Evolutionary conservation across 2,113 vertebrate species (phyloP).

Genomic region (Catharus fuscescens): DNA sequence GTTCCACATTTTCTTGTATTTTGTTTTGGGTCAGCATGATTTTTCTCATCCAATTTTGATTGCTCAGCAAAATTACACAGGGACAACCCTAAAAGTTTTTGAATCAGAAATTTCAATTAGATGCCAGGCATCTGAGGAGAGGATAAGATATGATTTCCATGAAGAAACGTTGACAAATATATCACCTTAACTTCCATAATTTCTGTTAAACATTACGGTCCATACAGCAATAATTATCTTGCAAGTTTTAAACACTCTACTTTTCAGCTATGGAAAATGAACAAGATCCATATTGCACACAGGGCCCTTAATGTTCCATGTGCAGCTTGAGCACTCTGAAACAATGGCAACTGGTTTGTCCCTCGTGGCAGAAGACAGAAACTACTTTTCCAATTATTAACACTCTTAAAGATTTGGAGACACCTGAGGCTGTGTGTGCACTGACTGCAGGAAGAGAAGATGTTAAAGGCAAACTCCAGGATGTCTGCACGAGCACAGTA

Average conservation of each 20-base stretch:
- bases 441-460: neutral
- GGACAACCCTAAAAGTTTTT: neutral
- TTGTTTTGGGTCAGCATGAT: neutral
- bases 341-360: neutral
- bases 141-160: neutral
- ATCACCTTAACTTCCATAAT: neutral
- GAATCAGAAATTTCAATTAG: neutral
- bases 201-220: neutral
- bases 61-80: neutral
- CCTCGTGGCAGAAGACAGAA: neutral
- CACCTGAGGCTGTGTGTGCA: neutral
- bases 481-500: neutral
- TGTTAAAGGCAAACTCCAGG: neutral
- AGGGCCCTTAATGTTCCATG: rapidly evolving
- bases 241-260: neutral
- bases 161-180: neutral
- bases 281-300: neutral
- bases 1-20: neutral
- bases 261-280: neutral
- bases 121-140: neutral
- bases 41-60: neutral
- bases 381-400: neutral
- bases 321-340: neutral
- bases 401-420: neutral
- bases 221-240: neutral